phyloP scores from a whole-genome alignment of 2,113 vertebrate species.

The Eulacestoma nigropectus region DNA sequence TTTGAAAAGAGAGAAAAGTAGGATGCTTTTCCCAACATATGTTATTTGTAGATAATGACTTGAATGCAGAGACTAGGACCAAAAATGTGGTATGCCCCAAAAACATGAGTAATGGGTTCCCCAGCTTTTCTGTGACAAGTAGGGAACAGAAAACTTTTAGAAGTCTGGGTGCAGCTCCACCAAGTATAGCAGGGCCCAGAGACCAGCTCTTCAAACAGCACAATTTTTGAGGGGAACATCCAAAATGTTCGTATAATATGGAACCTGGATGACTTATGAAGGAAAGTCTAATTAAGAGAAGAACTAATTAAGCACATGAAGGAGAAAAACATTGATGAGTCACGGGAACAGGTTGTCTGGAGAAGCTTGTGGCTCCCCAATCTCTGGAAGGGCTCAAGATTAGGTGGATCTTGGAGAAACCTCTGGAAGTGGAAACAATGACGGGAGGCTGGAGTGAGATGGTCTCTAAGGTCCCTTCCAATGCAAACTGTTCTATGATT shows the following conservation, averaged over 20 bases:
- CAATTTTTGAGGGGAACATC: fast-evolving
- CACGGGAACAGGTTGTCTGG: fast-evolving
- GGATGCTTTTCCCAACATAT: fast-evolving
- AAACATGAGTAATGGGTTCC: fast-evolving
- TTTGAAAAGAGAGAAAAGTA: not conserved
- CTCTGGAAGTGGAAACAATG: not conserved
- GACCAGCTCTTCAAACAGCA: fast-evolving
- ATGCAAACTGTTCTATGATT: not conserved
- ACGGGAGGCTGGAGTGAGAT: not conserved
- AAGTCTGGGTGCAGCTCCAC: not conserved
- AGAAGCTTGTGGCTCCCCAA: fast-evolving
- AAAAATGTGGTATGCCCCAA: fast-evolving
- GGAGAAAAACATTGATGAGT: not conserved
- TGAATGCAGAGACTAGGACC: not conserved
- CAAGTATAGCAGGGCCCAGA: not conserved
- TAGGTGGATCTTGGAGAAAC: not conserved
- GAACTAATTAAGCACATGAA: not conserved
- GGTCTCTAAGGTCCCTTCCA: not conserved
- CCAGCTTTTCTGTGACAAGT: not conserved
- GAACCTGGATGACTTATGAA: not conserved
- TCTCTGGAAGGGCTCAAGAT: not conserved
- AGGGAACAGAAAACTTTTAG: not conserved
- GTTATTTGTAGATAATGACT: not conserved
- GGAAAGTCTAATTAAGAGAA: not conserved
- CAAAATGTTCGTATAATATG: not conserved